Evolutionary conservation across 1,140 invertebrate genomes (phyloP), one percentile per base, ranked within the genome.

Genomic region (Trachymyrmex septentrionalis): DNA sequence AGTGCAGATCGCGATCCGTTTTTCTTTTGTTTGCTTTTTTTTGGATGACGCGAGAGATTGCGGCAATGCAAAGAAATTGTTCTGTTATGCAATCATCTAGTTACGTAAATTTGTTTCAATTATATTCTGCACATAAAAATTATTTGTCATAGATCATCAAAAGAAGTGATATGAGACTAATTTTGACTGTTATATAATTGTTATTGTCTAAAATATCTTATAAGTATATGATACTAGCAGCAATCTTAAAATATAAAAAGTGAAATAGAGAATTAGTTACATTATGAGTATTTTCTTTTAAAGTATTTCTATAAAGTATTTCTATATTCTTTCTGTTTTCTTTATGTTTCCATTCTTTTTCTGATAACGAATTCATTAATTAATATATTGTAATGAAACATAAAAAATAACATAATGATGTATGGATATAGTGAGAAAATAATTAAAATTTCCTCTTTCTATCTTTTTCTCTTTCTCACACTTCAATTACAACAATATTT

Each of bases 1-100:
- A 77, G 75, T 88, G 75, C 86, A 87, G 86, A 87, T 81, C 69
- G 73, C 50, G 57, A 72, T 90, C 48, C 34, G 57, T 21, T 72
- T 86, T 86, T 77, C 57, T 67, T 6, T 7, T 72, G 4, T 87
- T 72, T 67, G 14, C 34, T 50, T 73, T 67, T 71, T 73, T 71
- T 73, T 34, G 27, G 9, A 57, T 27, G 38, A 73, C 50, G 30
- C 14, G 69, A 30, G 55, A 73, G 69, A 84, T 75, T 50, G 27
- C 80, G 57, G 38, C 10, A 71, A 14, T 71, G 50, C 34, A 82
- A 57, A 84, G 55, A 75, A 82, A 34, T 73, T 75, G 27, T 34
- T 21, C 12, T 57, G 55, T 84, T 84, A 34, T 73, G 80, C 24
- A 82, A 82, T 72, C n/a, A 34, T 59, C 1, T 44, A 30, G 2